Evolutionary conservation across 2,113 vertebrate species (phyloP), one percentile per base, ranked within the genome.

Genomic region (Pampusana beccarii): DNA sequence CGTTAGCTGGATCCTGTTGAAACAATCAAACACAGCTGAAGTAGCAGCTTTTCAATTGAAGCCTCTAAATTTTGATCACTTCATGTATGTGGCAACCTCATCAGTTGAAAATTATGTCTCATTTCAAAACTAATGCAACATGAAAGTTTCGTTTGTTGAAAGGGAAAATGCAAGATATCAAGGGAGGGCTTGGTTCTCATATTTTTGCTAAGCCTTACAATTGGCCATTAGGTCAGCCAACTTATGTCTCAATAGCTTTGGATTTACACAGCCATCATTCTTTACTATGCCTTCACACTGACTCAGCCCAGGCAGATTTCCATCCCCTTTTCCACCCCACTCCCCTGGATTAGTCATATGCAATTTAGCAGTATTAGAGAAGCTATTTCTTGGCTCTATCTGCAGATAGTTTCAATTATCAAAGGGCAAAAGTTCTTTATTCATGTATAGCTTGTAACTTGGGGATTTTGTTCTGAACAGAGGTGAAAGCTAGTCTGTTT

Each of bases 301-400:
- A 93, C 69, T 96, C 95, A 95, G 93, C 64, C 90, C 67, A 90
- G 88, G 86, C 93, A 80, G 56, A 83, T 90, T 88, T 96, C 92
- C 75, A 80, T 86, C 60, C 46, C 16, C 8, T 92, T 80, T 95
- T 83, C 72, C 79, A 83, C 80, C 34, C 70, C 60, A 36, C 86
- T 88, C 64, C 54, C 38, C 48, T 62, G 69, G 53, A 80, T 86
- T 93, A 92, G 64, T 96, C 88, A 90, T 83, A 36, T 64, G 64
- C 57, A 86, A 16, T 88, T 90, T 73, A 64, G 34, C 64, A 64
- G 38, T 64, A 9, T 70, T 53, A 25, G 38, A 66, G 84, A 80
- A 83, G 75, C 67, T 53, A 5, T 85, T 93, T 92, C 64, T 91
- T 86, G 74, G 44, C 58, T 70, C 9, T 93, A 5, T 83, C 20